phyloP scores from a whole-genome alignment of 2,797 vertebrate genomes.

The Podargus strigoides region DNA sequence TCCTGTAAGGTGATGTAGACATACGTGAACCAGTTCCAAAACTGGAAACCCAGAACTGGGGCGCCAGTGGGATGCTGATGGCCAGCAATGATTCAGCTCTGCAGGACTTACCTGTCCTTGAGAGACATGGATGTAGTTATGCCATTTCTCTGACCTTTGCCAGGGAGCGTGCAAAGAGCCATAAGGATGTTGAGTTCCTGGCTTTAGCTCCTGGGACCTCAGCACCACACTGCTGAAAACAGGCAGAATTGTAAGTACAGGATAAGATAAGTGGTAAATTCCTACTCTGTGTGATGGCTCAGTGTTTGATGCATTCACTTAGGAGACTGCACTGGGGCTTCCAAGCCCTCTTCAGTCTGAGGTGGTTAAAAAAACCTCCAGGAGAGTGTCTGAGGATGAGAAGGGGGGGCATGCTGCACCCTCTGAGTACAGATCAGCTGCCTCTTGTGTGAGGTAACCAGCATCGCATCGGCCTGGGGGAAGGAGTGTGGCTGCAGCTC shows the following conservation, averaged over 20 bases:
- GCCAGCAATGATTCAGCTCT: background rate
- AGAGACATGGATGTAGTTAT: background rate
- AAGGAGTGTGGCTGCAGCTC: background rate
- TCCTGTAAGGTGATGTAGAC: background rate
- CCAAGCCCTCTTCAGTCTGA: background rate
- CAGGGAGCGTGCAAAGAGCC: background rate
- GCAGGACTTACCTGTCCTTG: accelerated
- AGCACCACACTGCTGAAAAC: background rate
- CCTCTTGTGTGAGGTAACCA: background rate
- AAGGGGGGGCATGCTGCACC: no score
- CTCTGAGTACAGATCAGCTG: background rate
- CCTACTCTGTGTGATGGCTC: background rate
- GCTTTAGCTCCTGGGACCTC: background rate
- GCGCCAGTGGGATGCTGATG: background rate
- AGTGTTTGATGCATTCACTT: background rate
- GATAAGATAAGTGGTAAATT: background rate
- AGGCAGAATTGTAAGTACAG: accelerated
- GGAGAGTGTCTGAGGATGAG: background rate
- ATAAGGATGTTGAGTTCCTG: background rate
- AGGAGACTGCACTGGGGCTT: accelerated
- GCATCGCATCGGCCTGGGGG: accelerated
- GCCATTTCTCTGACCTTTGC: background rate
- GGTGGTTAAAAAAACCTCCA: background rate
- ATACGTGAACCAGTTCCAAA: background rate
- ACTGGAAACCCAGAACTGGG: background rate